Evolutionary conservation across 2,113 vertebrate species (phyloP).

Genomic region (Platichthys flesus): DNA sequence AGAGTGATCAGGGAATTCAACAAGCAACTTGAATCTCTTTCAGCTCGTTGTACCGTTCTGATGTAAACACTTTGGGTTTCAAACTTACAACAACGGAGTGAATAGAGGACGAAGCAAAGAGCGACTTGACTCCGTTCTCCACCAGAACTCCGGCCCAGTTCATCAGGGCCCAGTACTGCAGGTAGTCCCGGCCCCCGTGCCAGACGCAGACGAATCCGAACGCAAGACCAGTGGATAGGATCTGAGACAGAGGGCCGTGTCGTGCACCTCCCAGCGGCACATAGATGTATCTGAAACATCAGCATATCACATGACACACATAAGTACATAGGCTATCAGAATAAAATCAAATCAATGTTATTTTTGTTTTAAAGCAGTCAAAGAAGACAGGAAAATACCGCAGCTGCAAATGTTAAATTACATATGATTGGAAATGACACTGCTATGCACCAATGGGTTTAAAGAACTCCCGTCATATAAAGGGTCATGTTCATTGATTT

Average conservation of each 20-base stretch:
- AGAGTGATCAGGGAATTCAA: background rate
- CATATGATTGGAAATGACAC: conserved; percentile 10
- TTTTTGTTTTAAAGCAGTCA: no score
- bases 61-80: background rate
- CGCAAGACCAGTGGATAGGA: conserved; percentile 88
- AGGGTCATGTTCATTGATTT: conserved; percentile 45
- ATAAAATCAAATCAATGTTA: background rate
- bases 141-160: conserved; percentile 92
- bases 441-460: conserved; percentile 4
- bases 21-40: background rate
- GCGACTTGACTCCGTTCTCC: conserved; percentile 84
- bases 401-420: no score
- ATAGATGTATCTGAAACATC: conserved; percentile 90
- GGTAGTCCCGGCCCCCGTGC: conserved; percentile 93
- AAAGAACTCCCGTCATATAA: conserved; percentile 27
- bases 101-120: conserved; percentile 79
- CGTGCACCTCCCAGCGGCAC: conserved; percentile 92
- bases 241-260: conserved; percentile 79
- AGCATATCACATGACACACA: background rate
- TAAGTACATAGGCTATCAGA: background rate
- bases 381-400: no score
- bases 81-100: conserved; percentile 85
- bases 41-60: background rate
- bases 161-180: conserved; percentile 92
- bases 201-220: conserved; percentile 95